Conservation (phyloP, 2,888 invertebrate species). For the Spilosoma lubricipeda region DNA sequence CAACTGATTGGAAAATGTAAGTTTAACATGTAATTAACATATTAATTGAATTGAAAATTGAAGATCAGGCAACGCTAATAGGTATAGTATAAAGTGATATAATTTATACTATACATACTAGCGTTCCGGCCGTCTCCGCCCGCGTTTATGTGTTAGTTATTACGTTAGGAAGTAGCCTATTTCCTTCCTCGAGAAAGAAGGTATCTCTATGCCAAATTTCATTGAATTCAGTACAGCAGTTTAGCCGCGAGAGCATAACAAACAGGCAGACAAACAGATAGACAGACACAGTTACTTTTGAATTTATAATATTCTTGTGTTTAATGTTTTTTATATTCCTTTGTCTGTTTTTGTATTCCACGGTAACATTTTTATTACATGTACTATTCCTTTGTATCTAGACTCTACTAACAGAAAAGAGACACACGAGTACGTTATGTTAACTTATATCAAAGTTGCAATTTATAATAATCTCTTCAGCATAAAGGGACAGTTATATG, state of each 20-base stretch:
- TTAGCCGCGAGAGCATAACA: too few species aligned
- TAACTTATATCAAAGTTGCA: background rate
- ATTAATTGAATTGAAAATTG: background rate
- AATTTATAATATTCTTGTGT: too few species aligned
- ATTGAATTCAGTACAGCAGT: too few species aligned
- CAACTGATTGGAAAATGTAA: background rate
- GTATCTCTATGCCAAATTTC: too few species aligned
- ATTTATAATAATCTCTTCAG: background rate
- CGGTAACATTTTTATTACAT: background rate
- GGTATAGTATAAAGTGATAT: background rate
- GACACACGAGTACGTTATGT: background rate
- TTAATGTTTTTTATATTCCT: too few species aligned
- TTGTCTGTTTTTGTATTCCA: background rate
- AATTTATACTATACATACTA: too few species aligned
- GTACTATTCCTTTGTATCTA: background rate
- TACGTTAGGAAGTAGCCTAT: too few species aligned
- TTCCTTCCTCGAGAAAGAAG: too few species aligned
- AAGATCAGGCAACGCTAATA: background rate
- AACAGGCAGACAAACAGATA: too few species aligned
- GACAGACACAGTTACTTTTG: too few species aligned
- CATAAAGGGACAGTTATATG: conserved; percentile 31
- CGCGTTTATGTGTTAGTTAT: too few species aligned
- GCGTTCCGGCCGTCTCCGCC: too few species aligned
- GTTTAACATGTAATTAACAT: background rate
- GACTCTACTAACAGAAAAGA: background rate